Evolutionary conservation across 2,113 vertebrate species (phyloP).

Genomic region (Galbula dea): DNA sequence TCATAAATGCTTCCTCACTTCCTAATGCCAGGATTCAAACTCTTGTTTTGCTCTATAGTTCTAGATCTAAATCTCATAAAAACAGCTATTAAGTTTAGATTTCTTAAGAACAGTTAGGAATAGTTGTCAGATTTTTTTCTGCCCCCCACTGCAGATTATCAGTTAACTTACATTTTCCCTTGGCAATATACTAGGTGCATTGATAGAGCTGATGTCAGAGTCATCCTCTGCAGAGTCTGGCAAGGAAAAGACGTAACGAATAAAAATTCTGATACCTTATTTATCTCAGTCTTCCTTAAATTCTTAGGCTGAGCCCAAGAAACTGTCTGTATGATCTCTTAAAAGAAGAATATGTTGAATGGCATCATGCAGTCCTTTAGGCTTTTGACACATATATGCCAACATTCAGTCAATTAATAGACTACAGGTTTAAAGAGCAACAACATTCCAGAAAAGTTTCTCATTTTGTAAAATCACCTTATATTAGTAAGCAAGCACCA

Average conservation of each 20-base stretch:
- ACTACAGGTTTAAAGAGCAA: not conserved
- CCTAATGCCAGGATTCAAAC: not conserved
- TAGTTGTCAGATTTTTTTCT: not conserved
- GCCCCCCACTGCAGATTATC: not conserved
- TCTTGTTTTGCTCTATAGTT: not conserved
- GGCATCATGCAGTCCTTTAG: not conserved
- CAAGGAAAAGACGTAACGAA: fast-evolving
- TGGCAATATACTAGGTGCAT: not conserved
- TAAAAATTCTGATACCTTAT: not conserved
- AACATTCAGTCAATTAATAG: not conserved
- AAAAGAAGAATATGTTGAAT: not conserved
- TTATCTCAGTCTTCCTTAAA: not conserved
- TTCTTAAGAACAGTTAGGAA: not conserved
- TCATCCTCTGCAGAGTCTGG: not conserved
- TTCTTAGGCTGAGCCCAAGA: not conserved
- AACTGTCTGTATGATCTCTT: not conserved
- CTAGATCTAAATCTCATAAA: not conserved
- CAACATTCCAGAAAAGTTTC: not conserved
- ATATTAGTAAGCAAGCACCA: not conserved
- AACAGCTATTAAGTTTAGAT: not conserved
- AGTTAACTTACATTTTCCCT: not conserved
- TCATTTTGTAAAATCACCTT: not conserved
- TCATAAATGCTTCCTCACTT: not conserved
- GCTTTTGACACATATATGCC: fast-evolving
- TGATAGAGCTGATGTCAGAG: not conserved